Evolutionary conservation across 2,113 vertebrate genomes (phyloP).

Genomic region (Todiramphus saurophagus): DNA sequence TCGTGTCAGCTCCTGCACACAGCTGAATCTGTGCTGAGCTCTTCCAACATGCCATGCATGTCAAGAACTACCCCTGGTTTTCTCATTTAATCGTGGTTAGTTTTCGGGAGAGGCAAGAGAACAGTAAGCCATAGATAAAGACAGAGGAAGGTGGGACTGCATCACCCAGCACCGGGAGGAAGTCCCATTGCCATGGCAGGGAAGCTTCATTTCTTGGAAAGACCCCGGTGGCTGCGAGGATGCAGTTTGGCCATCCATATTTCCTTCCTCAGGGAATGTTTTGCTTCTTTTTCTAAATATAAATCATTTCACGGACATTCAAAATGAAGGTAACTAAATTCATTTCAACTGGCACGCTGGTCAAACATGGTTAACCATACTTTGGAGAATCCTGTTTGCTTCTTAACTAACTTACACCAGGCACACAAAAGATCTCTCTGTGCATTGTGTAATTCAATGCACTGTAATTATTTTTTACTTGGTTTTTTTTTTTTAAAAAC

Average conservation of each 20-base stretch:
- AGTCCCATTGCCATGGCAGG: not conserved
- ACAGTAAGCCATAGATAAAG: not conserved
- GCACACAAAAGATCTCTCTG: not conserved
- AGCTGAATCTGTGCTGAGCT: not conserved
- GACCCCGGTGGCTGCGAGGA: not conserved
- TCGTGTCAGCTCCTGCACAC: fast-evolving
- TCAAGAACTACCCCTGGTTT: not conserved
- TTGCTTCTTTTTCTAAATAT: not conserved
- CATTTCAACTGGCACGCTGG: not conserved
- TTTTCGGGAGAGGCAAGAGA: not conserved
- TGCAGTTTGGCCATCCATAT: not conserved
- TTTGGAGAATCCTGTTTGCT: not conserved
- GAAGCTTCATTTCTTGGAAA: not conserved
- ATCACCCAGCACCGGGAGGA: not conserved
- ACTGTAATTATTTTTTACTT: not conserved
- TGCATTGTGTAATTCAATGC: not conserved
- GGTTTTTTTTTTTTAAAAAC: not conserved
- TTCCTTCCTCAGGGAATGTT: not conserved
- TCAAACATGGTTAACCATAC: not conserved
- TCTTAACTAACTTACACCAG: not conserved
- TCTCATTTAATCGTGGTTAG: not conserved
- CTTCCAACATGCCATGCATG: not conserved
- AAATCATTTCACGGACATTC: not conserved
- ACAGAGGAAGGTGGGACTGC: not conserved
- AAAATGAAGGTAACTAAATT: not conserved